Conservation (phyloP, 2,888 invertebrate species). For the Trissoscelio sp. region DNA sequence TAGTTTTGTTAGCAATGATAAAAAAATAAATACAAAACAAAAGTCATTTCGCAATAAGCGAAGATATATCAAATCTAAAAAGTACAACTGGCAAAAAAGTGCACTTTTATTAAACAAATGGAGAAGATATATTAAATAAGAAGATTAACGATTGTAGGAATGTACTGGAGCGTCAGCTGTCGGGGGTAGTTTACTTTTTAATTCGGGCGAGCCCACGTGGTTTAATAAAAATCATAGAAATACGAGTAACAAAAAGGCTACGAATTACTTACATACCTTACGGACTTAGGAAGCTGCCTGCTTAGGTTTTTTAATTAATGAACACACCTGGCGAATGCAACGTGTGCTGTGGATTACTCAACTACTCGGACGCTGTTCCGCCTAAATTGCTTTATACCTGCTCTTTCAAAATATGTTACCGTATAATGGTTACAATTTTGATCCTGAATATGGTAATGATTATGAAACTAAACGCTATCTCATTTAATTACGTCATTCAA, state of each 20-base stretch:
- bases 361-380: constrained; percentile 58
- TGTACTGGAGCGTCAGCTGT: constrained; percentile 55
- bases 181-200: constrained; percentile 79
- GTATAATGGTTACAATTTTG: constrained; percentile 55
- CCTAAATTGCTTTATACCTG: constrained; percentile 60
- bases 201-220: constrained; percentile 75
- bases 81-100: too few relatives aligned
- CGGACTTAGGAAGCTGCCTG: constrained; percentile 66
- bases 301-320: constrained; percentile 78
- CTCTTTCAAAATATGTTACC: constrained; percentile 66
- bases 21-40: too few relatives aligned
- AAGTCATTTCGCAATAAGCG: too few relatives aligned
- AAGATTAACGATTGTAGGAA: constrained; percentile 51
- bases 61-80: too few relatives aligned
- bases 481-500: constrained; percentile 47
- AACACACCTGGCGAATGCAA: constrained; percentile 74
- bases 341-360: constrained; percentile 68
- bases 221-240: constrained; percentile 80
- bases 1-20: too few relatives aligned
- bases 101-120: constrained; percentile 40
- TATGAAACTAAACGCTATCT: constrained; percentile 52
- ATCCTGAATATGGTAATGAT: constrained; percentile 63
- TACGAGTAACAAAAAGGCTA: constrained; percentile 67
- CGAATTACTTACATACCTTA: constrained; percentile 69
- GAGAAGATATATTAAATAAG: constrained; percentile 29